These are phyloP conservation scores for Ditylenchus dipsaci DNA, from an alignment of 1,140 invertebrate species.

Conservation along the genomic window DNA sequence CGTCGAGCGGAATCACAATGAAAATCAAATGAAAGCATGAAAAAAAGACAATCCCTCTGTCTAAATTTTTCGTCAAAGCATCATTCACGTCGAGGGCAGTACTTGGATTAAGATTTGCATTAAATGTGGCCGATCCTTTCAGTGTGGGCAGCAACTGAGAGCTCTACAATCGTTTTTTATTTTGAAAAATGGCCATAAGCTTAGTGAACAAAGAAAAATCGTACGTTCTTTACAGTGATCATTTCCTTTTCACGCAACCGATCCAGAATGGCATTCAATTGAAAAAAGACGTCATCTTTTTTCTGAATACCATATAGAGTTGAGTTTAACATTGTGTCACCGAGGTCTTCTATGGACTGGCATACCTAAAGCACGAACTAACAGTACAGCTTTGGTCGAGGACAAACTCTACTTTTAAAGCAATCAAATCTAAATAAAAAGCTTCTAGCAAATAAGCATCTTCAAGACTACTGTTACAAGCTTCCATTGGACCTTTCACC, in stretches of 20 bases:
- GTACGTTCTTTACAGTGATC: not conserved
- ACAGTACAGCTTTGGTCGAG: not conserved
- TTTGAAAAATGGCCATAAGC: too few species aligned
- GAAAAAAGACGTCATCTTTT: conserved; percentile 3
- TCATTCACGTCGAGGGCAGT: conserved; percentile 22
- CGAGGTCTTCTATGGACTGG: conserved; percentile 14
- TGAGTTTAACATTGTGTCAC: not conserved
- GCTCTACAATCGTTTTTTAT: not conserved
- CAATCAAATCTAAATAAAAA: conserved; percentile 47
- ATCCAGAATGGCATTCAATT: conserved; percentile 8
- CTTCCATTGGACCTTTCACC: conserved; percentile 29
- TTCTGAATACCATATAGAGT: conserved; percentile 16
- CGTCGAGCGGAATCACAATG: conserved; percentile 35
- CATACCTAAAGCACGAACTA: conserved; percentile 9
- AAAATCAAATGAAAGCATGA: conserved; percentile 37
- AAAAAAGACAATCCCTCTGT: conserved; percentile 24
- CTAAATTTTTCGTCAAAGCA: conserved; percentile 21
- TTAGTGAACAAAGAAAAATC: not conserved
- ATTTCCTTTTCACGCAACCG: not conserved
- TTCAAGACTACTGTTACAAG: conserved; percentile 27
- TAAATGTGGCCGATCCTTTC: conserved; percentile 35
- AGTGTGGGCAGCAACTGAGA: conserved; percentile 14
- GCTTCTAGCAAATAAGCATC: conserved; percentile 22
- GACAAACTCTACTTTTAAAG: conserved; percentile 34
- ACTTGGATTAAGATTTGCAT: conserved; percentile 23